Conservation (phyloP, 1,140 invertebrate genomes). For the Wiebesia pumilae region DNA sequence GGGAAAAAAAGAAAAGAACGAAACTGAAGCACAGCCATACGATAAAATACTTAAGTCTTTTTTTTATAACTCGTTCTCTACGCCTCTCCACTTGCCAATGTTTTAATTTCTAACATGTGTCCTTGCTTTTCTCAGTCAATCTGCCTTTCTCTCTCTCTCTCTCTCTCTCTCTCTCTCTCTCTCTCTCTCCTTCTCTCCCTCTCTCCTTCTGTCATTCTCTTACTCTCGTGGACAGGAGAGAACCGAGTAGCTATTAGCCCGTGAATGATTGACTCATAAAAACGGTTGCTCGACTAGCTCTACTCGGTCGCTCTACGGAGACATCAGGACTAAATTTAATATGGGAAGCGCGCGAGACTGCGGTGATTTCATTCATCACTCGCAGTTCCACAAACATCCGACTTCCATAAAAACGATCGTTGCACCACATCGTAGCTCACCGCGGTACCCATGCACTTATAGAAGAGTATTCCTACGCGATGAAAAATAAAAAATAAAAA, state of each 20-base stretch:
- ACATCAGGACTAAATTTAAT: constrained; percentile 45
- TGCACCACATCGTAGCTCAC: background rate
- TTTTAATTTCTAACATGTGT: constrained; percentile 50
- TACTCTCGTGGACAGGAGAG: background rate
- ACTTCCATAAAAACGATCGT: constrained; percentile 45
- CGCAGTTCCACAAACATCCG: constrained; percentile 44
- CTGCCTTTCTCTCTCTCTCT: background rate
- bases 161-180: background rate
- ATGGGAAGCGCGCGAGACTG: constrained; percentile 26
- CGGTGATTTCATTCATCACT: constrained; percentile 38
- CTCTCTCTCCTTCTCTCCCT: background rate
- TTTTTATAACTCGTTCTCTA: constrained; percentile 23
- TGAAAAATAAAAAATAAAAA: background rate
- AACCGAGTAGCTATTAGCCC: background rate
- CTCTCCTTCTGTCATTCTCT: background rate
- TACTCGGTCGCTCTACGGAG: background rate
- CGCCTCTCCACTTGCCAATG: background rate
- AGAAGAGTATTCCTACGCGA: background rate
- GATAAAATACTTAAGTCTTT: constrained; percentile 12
- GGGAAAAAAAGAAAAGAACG: background rate
- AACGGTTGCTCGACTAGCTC: background rate
- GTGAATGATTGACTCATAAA: constrained; percentile 48
- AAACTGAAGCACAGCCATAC: background rate
- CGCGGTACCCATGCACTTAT: background rate
- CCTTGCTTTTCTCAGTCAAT: background rate